Evolutionary conservation across 2,888 invertebrate species (phyloP), one percentile per base, ranked within the genome.

Genomic region (Sarcophaga rosellei): DNA sequence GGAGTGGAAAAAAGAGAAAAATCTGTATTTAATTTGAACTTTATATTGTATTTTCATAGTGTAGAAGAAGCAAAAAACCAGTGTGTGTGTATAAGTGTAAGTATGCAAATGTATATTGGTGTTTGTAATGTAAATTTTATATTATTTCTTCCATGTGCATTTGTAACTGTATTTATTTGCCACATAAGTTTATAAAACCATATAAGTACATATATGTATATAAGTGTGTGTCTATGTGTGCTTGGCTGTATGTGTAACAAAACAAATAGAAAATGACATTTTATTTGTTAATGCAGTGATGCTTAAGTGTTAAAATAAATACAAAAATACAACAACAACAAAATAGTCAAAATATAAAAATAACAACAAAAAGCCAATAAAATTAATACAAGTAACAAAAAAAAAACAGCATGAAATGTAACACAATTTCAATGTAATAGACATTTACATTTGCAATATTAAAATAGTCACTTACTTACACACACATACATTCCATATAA

Each of bases 201-300:
- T 35, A 35, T 2, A 4, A 3, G 5, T 25, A 35, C 2, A 35
- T 2, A 35, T 35, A 2, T 35, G 17, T 15, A 53, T 2, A 3
- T 53, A 53, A 4, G 53, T 15, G 3, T 17, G 17, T 53, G 53
- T 53, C n/a, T n/a, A n/a, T n/a, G 2, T 47, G 47, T 47, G 1
- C 4, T 47, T 47, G 15, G 5, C 23, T 59, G 4, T 70, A 12
- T 57, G 15, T 44, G 20, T 44, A 25, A 10, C 20, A 53, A 80
- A 80, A 68, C 62, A 74, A 83, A 83, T 72, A 69, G 11, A 77
- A n/a, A 74, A 73, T 78, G 74, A 44, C 69, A 83, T 69, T 75
- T 69, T 63, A 53, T 81, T 70, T 74, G 74, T 62, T 65, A 74
- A 84, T 59, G 66, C 80, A 80, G 20, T 75, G 69, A 84, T 47